Conservation (phyloP, 2,888 invertebrate species). For the Epinotia brunnichana region DNA sequence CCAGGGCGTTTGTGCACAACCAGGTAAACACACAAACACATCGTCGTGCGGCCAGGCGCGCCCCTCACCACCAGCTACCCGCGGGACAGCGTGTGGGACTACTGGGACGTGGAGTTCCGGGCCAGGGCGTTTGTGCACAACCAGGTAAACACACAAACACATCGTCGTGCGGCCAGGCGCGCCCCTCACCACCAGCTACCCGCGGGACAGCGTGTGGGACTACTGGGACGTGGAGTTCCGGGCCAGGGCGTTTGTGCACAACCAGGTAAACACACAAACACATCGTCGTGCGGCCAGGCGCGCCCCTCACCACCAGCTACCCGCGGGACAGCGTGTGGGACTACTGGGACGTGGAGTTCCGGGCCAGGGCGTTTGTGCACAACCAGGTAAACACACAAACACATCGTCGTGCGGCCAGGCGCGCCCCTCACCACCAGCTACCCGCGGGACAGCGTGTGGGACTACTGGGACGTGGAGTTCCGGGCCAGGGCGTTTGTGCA, state of each 20-base stretch:
- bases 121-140: constrained; percentile 90
- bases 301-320: constrained; percentile 73
- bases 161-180: constrained; percentile 82
- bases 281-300: constrained; percentile 62
- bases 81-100: constrained; percentile 75
- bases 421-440: constrained; percentile 74
- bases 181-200: constrained; percentile 75
- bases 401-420: constrained; percentile 79
- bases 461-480: constrained; percentile 87
- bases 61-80: constrained; percentile 76
- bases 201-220: constrained; percentile 73
- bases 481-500: constrained; percentile 89
- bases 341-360: background rate
- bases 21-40: constrained; percentile 55
- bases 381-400: constrained; percentile 51
- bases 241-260: constrained; percentile 89
- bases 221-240: constrained; percentile 87
- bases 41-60: constrained; percentile 76
- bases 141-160: constrained; percentile 85
- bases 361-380: background rate
- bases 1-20: background rate
- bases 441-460: constrained; percentile 70
- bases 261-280: constrained; percentile 85
- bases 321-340: constrained; percentile 47
- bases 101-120: constrained; percentile 86